Conservation (phyloP, 2,888 invertebrate species). For the Torymus tubicola region DNA sequence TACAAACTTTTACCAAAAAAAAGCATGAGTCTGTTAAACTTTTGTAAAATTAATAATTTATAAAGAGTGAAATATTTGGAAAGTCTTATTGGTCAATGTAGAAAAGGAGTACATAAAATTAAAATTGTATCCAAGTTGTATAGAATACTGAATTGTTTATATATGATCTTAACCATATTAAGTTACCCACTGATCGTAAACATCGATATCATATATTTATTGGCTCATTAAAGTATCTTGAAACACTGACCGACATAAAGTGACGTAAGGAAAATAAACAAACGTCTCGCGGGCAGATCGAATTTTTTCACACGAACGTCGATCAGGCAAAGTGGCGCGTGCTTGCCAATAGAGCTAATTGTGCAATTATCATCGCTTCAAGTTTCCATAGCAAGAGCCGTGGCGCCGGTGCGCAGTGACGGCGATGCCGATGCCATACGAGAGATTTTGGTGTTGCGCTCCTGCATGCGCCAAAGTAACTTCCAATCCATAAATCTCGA, state of each 20-base stretch:
- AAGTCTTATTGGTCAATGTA: too few relatives aligned
- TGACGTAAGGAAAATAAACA: constrained; percentile 36
- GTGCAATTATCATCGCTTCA: constrained; percentile 33
- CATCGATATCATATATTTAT: too few relatives aligned
- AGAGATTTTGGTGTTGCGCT: constrained; percentile 39
- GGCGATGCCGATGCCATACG: constrained; percentile 2
- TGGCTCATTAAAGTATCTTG: too few relatives aligned
- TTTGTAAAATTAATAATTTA: too few relatives aligned
- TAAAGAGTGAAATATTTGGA: too few relatives aligned
- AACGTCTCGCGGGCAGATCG: constrained; percentile 3
- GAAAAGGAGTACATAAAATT: too few relatives aligned
- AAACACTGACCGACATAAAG: not conserved
- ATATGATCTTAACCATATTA: too few relatives aligned
- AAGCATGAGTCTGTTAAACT: too few relatives aligned
- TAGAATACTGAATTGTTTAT: too few relatives aligned
- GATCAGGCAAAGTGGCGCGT: constrained; percentile 10
- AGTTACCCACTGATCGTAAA: too few relatives aligned
- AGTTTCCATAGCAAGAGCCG: not conserved
- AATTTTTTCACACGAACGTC: constrained; percentile 5
- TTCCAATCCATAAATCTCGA: constrained; percentile 41
- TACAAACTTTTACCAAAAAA: too few relatives aligned
- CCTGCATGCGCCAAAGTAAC: not conserved
- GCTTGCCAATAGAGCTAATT: constrained; percentile 29
- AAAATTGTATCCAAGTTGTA: too few relatives aligned
- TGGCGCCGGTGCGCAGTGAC: not conserved